These are phyloP conservation scores for Eupsilia transversa DNA, from an alignment of 2,888 invertebrate genomes.

Conservation along the genomic window DNA sequence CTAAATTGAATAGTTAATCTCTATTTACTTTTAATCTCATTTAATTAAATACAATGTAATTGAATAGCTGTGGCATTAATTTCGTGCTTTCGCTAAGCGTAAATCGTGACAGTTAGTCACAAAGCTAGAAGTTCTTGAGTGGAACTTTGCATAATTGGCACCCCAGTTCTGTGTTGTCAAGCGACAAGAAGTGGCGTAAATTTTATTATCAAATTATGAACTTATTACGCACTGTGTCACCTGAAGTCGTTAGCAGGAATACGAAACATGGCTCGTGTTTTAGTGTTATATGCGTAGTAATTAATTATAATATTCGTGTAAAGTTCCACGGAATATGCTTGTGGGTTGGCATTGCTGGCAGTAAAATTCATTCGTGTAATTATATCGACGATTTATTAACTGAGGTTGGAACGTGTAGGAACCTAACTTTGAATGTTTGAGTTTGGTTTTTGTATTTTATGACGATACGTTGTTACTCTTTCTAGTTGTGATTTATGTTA, in stretches of 20 bases:
- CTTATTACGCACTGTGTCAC: constrained; percentile 57
- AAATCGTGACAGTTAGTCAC: constrained; percentile 78
- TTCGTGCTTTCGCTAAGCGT: constrained; percentile 62
- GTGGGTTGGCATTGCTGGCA: constrained; percentile 43
- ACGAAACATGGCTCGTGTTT: constrained; percentile 61
- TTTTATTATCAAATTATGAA: constrained; percentile 75
- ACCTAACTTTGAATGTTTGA: constrained; percentile 28
- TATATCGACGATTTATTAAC: constrained; percentile 62
- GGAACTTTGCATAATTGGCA: constrained; percentile 86
- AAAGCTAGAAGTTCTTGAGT: constrained; percentile 78
- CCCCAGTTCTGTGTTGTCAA: constrained; percentile 68
- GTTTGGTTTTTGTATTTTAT: constrained; percentile 25
- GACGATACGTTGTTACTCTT: not conserved
- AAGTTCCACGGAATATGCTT: constrained; percentile 61
- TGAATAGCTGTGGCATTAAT: constrained; percentile 56
- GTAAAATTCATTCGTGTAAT: constrained; percentile 63
- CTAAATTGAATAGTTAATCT: constrained; percentile 31
- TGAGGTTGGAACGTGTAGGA: constrained; percentile 19
- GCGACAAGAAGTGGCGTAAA: constrained; percentile 71
- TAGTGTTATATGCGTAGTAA: constrained; percentile 62
- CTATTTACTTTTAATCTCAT: constrained; percentile 46
- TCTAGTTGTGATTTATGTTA: not conserved
- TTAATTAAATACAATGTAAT: constrained; percentile 57
- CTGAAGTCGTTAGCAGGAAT: constrained; percentile 56
- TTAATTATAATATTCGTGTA: constrained; percentile 69